Percentiles rank a stretch among this genome's conserved stretches.
These are phyloP conservation scores for Clytia hemisphaerica DNA, from an alignment of 30 jellyfish, hydroid and myxozoan genomes.

Conservation along the genomic window DNA sequence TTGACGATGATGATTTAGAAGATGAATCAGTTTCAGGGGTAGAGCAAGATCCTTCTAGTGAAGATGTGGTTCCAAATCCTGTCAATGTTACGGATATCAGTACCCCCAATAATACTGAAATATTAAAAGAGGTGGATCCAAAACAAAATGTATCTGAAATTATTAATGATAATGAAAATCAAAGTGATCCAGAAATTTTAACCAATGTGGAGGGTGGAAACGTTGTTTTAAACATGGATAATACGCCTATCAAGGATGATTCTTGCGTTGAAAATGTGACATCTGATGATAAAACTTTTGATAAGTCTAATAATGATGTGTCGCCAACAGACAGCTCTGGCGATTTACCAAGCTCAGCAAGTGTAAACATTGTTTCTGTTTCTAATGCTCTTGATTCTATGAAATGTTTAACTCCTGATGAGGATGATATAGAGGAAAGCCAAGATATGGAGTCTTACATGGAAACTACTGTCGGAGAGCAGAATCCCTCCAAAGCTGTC, in stretches of 20 bases:
- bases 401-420: slow-evolving; percentile 22
- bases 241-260: not conserved
- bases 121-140: not conserved
- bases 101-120: too few species aligned
- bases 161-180: not conserved
- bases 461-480: not conserved
- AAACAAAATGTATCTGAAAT: not conserved
- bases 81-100: too few species aligned
- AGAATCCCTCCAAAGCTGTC: not conserved
- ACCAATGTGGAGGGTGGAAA: too few species aligned
- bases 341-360: not conserved
- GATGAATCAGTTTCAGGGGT: not conserved
- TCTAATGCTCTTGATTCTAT: not conserved
- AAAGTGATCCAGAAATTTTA: too few species aligned
- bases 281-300: too few species aligned
- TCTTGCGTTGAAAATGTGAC: too few species aligned
- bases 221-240: not conserved
- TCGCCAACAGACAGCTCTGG: not conserved
- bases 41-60: not conserved
- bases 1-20: not conserved
- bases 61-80: not conserved
- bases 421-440: not conserved
- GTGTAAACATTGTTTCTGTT: not conserved
- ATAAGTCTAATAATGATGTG: not conserved
- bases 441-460: not conserved